Percentiles rank a stretch among this genome's conserved stretches.
These are phyloP conservation scores for Hippasteria phrygiana DNA, from an alignment of 53 echinoderm and acorn worm genomes.

Conservation along the genomic window DNA sequence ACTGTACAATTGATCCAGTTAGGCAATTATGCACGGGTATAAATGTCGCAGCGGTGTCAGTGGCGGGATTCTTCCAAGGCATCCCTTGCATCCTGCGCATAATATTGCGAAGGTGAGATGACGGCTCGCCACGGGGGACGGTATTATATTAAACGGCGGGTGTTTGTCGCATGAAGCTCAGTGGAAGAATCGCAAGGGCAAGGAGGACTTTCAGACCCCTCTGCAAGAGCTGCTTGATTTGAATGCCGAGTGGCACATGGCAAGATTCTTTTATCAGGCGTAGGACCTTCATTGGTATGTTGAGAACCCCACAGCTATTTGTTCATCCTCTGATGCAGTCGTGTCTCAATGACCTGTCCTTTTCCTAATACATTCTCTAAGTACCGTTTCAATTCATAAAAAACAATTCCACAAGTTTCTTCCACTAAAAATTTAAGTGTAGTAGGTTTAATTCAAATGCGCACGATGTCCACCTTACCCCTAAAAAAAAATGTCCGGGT, in stretches of 20 bases:
- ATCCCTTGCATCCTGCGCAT: background rate
- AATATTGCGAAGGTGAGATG: conserved; percentile 39
- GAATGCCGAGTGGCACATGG: conserved; percentile 14
- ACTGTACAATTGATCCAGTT: conserved; percentile 23
- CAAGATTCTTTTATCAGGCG: background rate
- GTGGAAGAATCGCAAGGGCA: background rate
- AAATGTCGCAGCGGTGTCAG: background rate
- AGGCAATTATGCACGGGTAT: conserved; percentile 2
- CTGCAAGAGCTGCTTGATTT: conserved; percentile 10
- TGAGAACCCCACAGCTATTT: no score
- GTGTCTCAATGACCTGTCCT: no score
- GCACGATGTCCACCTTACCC: no score
- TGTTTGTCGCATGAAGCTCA: conserved; percentile 4
- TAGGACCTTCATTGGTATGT: background rate
- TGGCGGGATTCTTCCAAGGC: background rate
- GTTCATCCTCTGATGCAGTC: no score
- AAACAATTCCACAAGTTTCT: no score
- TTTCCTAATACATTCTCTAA: no score
- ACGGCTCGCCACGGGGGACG: conserved; percentile 13
- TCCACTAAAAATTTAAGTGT: no score
- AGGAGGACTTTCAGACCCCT: background rate
- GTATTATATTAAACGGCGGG: conserved; percentile 34
- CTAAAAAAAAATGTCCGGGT: no score
- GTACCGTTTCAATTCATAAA: no score
- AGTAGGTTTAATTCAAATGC: no score